Evolutionary conservation across 1,140 invertebrate species (phyloP), one percentile per base, ranked within the genome.

Genomic region (Aphelinus certus): DNA sequence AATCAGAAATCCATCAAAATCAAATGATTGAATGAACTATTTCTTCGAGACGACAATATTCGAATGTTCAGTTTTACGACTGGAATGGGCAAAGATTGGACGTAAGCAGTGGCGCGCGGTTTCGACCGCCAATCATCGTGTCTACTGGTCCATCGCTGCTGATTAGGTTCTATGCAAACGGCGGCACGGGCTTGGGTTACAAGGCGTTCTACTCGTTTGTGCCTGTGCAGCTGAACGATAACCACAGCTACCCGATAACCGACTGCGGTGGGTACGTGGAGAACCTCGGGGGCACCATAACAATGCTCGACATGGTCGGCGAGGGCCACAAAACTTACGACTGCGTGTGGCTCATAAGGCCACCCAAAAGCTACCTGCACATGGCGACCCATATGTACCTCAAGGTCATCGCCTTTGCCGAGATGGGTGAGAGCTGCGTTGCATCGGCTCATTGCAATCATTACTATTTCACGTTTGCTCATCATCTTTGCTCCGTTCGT

Each of bases 291-390:
- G 93, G 93, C 0, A 90, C 91, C 7, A 94, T 94, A 46, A 94
- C 93, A 6, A 94, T 94, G 93, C 92, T 93, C 90, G 91, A 94
- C 78, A 94, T 94, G 92, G 90, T 92, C 5, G 87, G 87, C 61
- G 89, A 91, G 73, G 89, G 88, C 1, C 86, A 89, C 0, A 90
- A 91, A 80, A 88, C 88, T 0, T 94, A 92, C 77, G 92, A 94
- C 79, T 94, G 93, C 79, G 89, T 94, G 55, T 94, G 93, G 93
- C 87, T 94, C 3, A 92, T 94, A 2, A 90, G 91, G 79, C 92
- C 92, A 3, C 89, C 91, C 1, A 89, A 90, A 57, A 91, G 88
- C 76, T 92, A 91, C 81, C 83, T 92, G 57, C 90, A 92, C 80
- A 89, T 92, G 83, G 93, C 93, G 80, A 92, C 92, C 0, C 92